Conservation (phyloP, 2,888 invertebrate species). For the Koerneria pararmatus region DNA sequence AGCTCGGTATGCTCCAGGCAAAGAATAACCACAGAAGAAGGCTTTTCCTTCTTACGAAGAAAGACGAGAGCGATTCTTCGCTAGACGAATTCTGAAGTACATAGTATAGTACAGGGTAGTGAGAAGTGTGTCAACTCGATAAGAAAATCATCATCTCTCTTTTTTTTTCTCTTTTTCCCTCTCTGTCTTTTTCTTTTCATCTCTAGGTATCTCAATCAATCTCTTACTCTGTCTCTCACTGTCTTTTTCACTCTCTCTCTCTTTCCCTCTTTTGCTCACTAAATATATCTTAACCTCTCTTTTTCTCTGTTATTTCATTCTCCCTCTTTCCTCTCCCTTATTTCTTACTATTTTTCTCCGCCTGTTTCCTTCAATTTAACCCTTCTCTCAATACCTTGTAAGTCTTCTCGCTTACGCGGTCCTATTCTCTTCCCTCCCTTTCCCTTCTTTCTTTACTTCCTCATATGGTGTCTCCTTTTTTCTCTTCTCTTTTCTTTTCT, state of each 20-base stretch:
- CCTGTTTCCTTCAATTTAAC: not conserved
- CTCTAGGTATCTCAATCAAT: not conserved
- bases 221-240: not conserved
- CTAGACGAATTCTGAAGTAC: too few species aligned
- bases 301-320: not conserved
- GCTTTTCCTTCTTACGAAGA: slow-evolving; percentile 5
- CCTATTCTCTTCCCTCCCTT: too few species aligned
- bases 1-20: not conserved
- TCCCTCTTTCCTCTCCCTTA: not conserved
- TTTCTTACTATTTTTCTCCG: too few species aligned
- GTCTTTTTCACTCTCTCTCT: not conserved
- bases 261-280: not conserved
- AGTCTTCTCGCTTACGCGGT: too few species aligned
- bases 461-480: too few species aligned
- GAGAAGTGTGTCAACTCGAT: too few species aligned
- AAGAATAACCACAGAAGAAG: not conserved
- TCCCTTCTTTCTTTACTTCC: too few species aligned
- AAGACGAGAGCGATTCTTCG: too few species aligned
- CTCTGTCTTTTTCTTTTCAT: not conserved
- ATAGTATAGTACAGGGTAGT: too few species aligned
- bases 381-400: too few species aligned
- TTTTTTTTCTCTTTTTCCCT: not conserved
- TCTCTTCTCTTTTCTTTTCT: too few species aligned
- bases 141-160: not conserved
- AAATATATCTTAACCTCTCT: too few species aligned